These are phyloP conservation scores for Oxycera nigricornis DNA, from an alignment of 2,888 invertebrate genomes.

Conservation along the genomic window DNA sequence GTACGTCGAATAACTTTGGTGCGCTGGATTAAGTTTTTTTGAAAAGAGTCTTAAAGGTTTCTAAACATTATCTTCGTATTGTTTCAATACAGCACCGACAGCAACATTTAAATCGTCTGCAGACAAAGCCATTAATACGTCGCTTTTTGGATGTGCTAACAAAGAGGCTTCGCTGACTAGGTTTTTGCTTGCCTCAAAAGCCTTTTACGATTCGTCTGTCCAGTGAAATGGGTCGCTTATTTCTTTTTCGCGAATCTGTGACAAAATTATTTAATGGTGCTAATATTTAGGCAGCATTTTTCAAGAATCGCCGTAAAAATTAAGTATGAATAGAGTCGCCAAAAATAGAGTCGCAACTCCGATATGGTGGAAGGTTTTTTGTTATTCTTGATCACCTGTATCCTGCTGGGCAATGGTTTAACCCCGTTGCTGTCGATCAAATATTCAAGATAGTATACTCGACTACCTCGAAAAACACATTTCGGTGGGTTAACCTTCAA, in stretches of 20 bases:
- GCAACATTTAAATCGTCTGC: background rate
- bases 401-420: conserved; percentile 28
- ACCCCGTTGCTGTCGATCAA: conserved; percentile 42
- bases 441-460: conserved; percentile 27
- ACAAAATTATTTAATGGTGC: background rate
- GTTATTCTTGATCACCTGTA: conserved; percentile 10
- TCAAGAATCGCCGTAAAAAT: conserved; percentile 46
- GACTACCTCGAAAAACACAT: background rate
- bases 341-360: conserved; percentile 30
- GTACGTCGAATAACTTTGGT: conserved; percentile 54
- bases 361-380: background rate
- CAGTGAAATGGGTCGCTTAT: background rate
- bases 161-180: background rate
- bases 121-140: background rate
- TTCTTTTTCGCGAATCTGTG: background rate
- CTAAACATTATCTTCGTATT: background rate
- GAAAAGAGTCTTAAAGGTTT: conserved; percentile 49
- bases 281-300: background rate
- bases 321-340: too few species aligned
- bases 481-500: background rate
- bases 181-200: background rate
- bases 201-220: background rate
- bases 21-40: conserved; percentile 51
- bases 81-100: background rate
- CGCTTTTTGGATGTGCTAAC: background rate